A percentile compares a stretch with the other conserved stretches of the same genome.
These are phyloP conservation scores for Erethizon dorsatum DNA, from an alignment of 2,797 vertebrate genomes.

Conservation along the genomic window DNA sequence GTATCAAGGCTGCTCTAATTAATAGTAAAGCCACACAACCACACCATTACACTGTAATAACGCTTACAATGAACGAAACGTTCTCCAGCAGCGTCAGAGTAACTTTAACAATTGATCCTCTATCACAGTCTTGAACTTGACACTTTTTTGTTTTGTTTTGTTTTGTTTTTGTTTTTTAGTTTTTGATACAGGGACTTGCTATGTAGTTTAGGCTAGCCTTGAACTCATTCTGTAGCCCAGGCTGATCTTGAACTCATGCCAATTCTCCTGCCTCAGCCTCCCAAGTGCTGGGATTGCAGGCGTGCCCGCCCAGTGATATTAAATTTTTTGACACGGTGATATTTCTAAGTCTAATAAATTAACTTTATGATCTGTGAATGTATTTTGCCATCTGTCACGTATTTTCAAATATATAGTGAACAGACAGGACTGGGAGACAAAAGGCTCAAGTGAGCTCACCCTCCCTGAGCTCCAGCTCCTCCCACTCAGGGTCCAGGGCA, in stretches of 20 bases:
- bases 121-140: background rate
- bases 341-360: conserved; percentile 52
- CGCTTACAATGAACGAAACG: background rate
- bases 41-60: background rate
- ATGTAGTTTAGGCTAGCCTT: background rate
- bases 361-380: conserved; percentile 38
- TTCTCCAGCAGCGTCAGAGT: background rate
- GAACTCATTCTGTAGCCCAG: background rate
- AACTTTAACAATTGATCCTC: background rate
- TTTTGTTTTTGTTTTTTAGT: background rate
- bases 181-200: background rate
- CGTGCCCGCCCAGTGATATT: background rate
- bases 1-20: background rate
- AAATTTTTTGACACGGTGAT: background rate
- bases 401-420: conserved; percentile 9
- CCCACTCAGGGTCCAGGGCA: background rate
- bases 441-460: background rate
- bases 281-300: background rate
- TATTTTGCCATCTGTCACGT: background rate
- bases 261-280: background rate
- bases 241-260: background rate
- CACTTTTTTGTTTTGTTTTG: background rate
- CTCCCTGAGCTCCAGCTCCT: background rate
- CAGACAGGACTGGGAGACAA: background rate
- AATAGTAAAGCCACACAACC: background rate